Conservation (phyloP, 2,888 invertebrate species). For the Drosophila anomalata region DNA sequence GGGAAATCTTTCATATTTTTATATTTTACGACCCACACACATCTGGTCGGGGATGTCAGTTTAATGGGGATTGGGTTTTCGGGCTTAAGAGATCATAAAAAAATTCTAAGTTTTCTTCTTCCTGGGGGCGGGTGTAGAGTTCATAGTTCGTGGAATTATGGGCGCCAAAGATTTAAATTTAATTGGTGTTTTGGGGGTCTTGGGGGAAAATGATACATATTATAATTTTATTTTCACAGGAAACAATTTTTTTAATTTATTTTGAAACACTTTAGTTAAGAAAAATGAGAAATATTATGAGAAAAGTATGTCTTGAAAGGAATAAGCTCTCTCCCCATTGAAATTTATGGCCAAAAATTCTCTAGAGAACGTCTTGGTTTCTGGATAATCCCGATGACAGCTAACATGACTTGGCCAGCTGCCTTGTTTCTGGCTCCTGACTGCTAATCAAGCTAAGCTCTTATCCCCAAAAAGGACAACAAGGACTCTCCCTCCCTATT, state of each 20-base stretch:
- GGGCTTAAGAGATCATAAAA: slow-evolving; percentile 32
- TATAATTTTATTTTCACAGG: background rate
- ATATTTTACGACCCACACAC: slow-evolving; percentile 28
- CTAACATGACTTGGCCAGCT: slow-evolving; percentile 2
- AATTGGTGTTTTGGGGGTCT: slow-evolving; percentile 9
- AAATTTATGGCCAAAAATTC: too few relatives aligned
- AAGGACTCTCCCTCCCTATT: background rate
- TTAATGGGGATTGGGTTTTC: slow-evolving; percentile 21
- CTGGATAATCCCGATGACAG: slow-evolving; percentile 4
- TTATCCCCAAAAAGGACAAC: background rate
- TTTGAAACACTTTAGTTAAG: too few relatives aligned
- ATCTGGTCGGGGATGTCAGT: slow-evolving; percentile 18
- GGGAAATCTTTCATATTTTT: slow-evolving; percentile 28
- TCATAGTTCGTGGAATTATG: slow-evolving; percentile 23
- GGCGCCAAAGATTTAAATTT: slow-evolving; percentile 13
- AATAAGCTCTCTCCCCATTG: too few relatives aligned
- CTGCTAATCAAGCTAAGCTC: slow-evolving; percentile 4
- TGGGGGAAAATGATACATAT: slow-evolving; percentile 1
- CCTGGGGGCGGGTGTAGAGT: background rate
- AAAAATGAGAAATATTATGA: too few relatives aligned
- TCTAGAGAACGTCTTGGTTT: background rate
- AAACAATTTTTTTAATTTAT: background rate
- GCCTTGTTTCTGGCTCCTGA: background rate
- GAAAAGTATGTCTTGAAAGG: too few relatives aligned
- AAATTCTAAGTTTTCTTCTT: background rate